These are phyloP conservation scores for Oophaga pumilio DNA, from an alignment of 2,113 vertebrate genomes.

Conservation along the genomic window DNA sequence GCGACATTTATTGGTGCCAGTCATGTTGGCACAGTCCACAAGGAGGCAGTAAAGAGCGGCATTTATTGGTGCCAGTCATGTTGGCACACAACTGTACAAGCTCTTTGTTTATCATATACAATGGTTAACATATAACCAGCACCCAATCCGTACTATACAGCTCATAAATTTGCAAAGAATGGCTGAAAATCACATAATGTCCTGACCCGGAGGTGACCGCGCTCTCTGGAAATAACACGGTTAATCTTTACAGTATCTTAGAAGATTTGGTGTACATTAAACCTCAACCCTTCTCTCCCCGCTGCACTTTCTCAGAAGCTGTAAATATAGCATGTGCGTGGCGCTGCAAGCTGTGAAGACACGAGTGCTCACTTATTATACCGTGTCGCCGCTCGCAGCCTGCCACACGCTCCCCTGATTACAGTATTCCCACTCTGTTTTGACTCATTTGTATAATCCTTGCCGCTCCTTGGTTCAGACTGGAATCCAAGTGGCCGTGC, in stretches of 20 bases:
- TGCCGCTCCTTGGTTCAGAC: slow-evolving; percentile 69
- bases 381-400: background rate
- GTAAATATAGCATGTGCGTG: background rate
- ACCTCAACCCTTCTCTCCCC: slow-evolving; percentile 2
- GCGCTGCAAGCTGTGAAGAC: background rate
- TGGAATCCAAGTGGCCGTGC: background rate
- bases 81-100: slow-evolving; percentile 25
- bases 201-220: slow-evolving; percentile 25
- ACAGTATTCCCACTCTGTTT: slow-evolving; percentile 83
- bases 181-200: slow-evolving; percentile 34
- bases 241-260: slow-evolving; percentile 53
- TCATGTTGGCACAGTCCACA: background rate
- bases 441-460: slow-evolving; percentile 83
- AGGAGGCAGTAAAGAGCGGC: background rate
- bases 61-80: background rate
- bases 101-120: slow-evolving; percentile 51
- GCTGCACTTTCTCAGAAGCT: background rate
- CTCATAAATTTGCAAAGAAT: slow-evolving; percentile 44
- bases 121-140: slow-evolving; percentile 53
- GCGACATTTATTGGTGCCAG: no score
- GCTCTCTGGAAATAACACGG: slow-evolving; percentile 32
- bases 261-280: slow-evolving; percentile 33
- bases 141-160: slow-evolving; percentile 11
- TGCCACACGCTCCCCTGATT: slow-evolving; percentile 68
- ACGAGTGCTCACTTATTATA: slow-evolving; percentile 30